phyloP scores from a whole-genome alignment of 35 echinoderm and acorn worm species.

The Stichopus chloronotus region DNA sequence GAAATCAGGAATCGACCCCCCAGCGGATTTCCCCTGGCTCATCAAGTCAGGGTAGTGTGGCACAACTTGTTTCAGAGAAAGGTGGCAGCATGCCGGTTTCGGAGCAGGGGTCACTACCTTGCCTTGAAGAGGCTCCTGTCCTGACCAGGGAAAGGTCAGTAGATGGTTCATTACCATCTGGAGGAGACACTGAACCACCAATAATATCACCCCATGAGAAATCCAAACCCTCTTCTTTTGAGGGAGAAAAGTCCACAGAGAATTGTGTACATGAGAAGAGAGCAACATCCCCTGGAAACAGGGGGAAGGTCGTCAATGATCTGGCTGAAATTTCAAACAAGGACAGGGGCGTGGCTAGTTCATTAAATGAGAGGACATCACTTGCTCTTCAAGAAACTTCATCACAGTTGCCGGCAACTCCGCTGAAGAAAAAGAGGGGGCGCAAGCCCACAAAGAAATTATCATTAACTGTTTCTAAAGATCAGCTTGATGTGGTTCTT shows the following conservation, averaged over 20 bases:
- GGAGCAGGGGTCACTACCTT: neutral
- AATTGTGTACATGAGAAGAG: neutral
- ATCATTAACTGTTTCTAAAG: neutral
- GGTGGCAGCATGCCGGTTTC: neutral
- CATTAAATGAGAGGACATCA: neutral
- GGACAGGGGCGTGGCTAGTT: neutral
- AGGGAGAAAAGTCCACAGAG: neutral
- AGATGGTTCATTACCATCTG: neutral
- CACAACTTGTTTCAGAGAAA: neutral
- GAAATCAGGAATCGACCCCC: slow-evolving; percentile 54
- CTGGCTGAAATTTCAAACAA: neutral
- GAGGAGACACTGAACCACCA: slow-evolving; percentile 22
- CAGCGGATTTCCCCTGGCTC: neutral
- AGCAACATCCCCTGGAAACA: neutral
- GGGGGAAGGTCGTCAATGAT: neutral
- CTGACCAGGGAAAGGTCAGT: slow-evolving; percentile 36
- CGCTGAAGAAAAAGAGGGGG: slow-evolving; percentile 43
- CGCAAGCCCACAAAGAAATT: slow-evolving; percentile 35
- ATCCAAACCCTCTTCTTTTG: neutral
- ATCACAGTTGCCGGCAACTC: neutral
- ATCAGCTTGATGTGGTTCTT: neutral
- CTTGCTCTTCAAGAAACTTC: neutral
- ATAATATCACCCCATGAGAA: slow-evolving; percentile 43
- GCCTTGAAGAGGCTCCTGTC: slow-evolving; percentile 45
- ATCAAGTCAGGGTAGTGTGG: neutral